These are phyloP conservation scores for Ephialtes manifestator DNA, from an alignment of 2,888 invertebrate species.

Conservation along the genomic window DNA sequence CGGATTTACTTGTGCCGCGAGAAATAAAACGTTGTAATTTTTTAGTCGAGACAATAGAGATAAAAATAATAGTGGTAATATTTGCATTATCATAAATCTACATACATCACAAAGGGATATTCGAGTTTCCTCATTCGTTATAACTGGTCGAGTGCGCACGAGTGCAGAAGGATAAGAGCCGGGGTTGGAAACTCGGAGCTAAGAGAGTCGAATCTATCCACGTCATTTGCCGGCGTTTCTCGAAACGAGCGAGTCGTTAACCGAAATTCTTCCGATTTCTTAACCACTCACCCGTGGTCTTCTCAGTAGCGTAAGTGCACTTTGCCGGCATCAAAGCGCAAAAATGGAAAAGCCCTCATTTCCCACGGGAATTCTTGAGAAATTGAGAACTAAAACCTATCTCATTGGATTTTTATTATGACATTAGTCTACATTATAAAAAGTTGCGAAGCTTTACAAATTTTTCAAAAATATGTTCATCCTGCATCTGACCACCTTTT, in stretches of 20 bases:
- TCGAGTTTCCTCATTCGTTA: conserved; percentile 59
- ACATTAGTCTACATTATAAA: too few relatives aligned
- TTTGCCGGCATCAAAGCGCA: too few relatives aligned
- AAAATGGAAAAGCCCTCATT: too few relatives aligned
- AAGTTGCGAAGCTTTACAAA: too few relatives aligned
- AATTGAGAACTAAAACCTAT: too few relatives aligned
- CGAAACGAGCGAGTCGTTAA: conserved; percentile 70
- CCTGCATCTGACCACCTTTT: too few relatives aligned
- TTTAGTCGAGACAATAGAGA: conserved; percentile 35
- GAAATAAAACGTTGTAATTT: conserved; percentile 34
- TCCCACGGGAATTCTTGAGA: too few relatives aligned
- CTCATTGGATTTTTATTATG: too few relatives aligned
- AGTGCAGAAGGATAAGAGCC: conserved; percentile 31
- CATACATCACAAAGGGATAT: conserved; percentile 48
- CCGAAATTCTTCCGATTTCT: conserved; percentile 74
- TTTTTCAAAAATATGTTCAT: too few relatives aligned
- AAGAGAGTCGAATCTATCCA: conserved; percentile 58
- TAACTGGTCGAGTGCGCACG: conserved; percentile 26
- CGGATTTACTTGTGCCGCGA: background rate
- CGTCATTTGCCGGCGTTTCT: conserved; percentile 57
- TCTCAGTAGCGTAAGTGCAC: too few relatives aligned
- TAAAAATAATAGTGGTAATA: conserved; percentile 52
- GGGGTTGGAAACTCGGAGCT: conserved; percentile 18
- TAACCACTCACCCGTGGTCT: conserved; percentile 29
- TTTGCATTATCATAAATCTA: conserved; percentile 60